Conservation (phyloP, 2,888 invertebrate genomes). For the Eubasilissa splendida region DNA sequence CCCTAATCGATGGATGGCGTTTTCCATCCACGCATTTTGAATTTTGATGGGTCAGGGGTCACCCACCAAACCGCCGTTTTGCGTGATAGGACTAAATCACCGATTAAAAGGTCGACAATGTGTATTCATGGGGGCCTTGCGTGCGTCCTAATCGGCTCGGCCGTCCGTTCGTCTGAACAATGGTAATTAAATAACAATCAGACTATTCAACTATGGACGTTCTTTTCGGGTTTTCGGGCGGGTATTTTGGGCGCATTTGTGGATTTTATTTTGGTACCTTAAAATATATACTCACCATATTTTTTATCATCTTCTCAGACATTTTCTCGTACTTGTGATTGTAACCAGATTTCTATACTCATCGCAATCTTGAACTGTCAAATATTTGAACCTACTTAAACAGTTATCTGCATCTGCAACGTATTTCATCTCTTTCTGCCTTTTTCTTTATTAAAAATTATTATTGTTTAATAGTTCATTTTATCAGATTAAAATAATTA, state of each 20-base stretch:
- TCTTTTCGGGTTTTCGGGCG: not conserved
- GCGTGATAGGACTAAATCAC: conserved; percentile 36
- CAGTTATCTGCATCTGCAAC: too few relatives aligned
- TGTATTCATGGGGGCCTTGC: conserved; percentile 15
- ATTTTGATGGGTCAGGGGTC: conserved; percentile 50
- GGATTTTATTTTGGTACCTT: not conserved
- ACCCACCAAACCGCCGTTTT: conserved; percentile 32
- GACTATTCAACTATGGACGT: conserved; percentile 27
- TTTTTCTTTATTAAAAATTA: too few relatives aligned
- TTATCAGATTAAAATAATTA: too few relatives aligned
- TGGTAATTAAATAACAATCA: conserved; percentile 33
- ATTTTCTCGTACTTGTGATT: too few relatives aligned
- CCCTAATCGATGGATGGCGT: conserved; percentile 32
- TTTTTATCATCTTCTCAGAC: too few relatives aligned
- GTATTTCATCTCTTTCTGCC: too few relatives aligned
- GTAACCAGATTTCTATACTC: too few relatives aligned
- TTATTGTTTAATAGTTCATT: too few relatives aligned
- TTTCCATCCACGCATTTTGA: conserved; percentile 23
- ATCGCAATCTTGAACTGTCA: too few relatives aligned
- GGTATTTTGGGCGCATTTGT: not conserved
- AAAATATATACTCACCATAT: not conserved
- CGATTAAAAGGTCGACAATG: conserved; percentile 44
- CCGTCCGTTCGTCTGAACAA: conserved; percentile 14
- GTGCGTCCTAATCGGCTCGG: not conserved
- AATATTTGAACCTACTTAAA: too few relatives aligned